Base-by-base conservation (phyloP, 2,797 vertebrate genomes). In the Ammospiza maritima region DNA sequence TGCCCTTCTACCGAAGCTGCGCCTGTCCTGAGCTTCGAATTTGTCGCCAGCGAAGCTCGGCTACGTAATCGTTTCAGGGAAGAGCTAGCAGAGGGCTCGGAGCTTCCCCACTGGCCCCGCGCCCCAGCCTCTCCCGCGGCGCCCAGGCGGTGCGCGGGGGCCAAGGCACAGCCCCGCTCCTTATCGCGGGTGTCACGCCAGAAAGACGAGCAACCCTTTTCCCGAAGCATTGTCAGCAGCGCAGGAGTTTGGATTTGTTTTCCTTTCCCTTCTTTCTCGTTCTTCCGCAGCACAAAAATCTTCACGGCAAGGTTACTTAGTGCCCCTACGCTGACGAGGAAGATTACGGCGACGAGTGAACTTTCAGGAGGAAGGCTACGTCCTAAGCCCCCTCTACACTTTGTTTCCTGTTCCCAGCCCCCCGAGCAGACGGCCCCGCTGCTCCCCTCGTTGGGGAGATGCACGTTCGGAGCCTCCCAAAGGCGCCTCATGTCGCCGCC, bases 21-120 rank as follows among this genome's bases (percentile, higher is more conserved):
- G 25, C 38, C 50, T 81, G 38, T 69, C 57, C 54, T 69, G 26
- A 58, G 13, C 58, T 95, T 56, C 85, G 47, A 82, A 45, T 86
- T 70, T 60, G 21, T 48, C 32, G 6, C 40, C 89, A 86, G 69
- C 6, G 8, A 44, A 95, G 62, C 48, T n/a, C 15, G 51, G n/a
- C 47, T 56, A 93, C 76, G n/a, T 76, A 94, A 92, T 96, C 86
- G 85, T 95, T 96, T 96, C 88, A 25, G 34, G 50, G 66, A 86
- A 71, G 45, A 82, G 16, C 22, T 6, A 11, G 4, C 47, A 40
- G 51, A 16, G 38, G 12, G 16, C 10, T 81, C 9, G 2, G 11
- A 19, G 34, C 29, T 38, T 14, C 6, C 30, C 25, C 12, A 4
- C 8, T 62, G 6, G 6, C 60, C 38, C 8, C 8, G 4, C 11